Evolutionary conservation across 2,797 vertebrate species (phyloP), one percentile per base, ranked within the genome.

Genomic region (Ibycter americanus): DNA sequence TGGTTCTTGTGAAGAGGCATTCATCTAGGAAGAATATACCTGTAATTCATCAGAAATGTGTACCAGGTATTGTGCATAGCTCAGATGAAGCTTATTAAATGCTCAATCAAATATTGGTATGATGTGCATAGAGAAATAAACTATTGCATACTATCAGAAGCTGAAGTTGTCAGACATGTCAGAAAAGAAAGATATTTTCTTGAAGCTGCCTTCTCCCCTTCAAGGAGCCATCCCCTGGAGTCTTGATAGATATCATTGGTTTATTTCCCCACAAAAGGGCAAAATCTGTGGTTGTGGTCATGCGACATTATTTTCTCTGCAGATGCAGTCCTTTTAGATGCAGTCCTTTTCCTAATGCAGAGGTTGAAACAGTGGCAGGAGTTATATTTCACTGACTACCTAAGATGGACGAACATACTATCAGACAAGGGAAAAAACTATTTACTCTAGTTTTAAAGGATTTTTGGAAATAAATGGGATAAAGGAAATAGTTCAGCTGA

Each of bases 11-110:
- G 13, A 47, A 77, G 29, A 51, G 56, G 3, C 16, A 56, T 74
- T 89, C 7, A 71, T 44, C 49, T 56, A 23, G 56, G 70, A 89
- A 86, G 71, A 86, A 63, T 13, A 65, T 19, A 46, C 15, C 22
- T 80, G 11, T 27, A 67, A 42, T 66, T 13, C 13, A 58, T 59
- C 25, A 91, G 38, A 4, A 63, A 3, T 9, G 12, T 49, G 13
- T 47, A 54, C 20, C 15, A 74, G 29, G 14, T 40, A 76, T 65
- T 4, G 2, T 44, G 34, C 32, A 40, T 15, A 79, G 17, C 17
- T 85, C 70, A 66, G 74, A 62, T 18, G 85, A 92, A 82, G 11
- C 13, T 76, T 85, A 26, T 51, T 15, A 89, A 95, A 73, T 78
- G 11, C 18, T 87, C 19, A 31, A 31, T 76, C 44, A 86, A 79